phyloP scores from a whole-genome alignment of 2,113 vertebrate species.

The Lamprologus sp. region DNA sequence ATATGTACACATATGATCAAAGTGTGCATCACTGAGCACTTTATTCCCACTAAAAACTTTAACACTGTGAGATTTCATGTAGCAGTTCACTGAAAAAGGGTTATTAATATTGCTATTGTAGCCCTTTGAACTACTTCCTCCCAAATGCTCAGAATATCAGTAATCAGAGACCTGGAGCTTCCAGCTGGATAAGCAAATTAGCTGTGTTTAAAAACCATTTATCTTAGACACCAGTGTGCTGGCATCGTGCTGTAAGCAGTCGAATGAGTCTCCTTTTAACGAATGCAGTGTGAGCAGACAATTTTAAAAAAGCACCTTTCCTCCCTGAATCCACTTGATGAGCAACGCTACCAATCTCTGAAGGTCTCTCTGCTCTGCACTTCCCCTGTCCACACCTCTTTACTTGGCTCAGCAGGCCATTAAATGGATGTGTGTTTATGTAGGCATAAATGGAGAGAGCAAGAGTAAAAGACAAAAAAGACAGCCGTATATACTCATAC shows the following conservation, averaged over 20 bases:
- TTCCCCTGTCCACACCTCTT: constrained; percentile 36
- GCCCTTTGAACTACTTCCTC: neutral
- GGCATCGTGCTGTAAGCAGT: neutral
- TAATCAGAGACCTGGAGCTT: neutral
- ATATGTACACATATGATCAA: neutral
- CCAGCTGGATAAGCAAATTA: constrained; percentile 3
- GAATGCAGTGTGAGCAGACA: neutral
- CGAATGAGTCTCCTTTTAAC: neutral
- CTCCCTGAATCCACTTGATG: neutral
- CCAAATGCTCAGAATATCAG: neutral
- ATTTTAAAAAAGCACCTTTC: neutral
- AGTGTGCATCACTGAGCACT: neutral
- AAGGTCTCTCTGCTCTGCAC: neutral
- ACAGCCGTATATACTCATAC: neutral
- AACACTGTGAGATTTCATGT: neutral
- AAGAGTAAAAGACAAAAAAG: neutral
- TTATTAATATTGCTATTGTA: neutral
- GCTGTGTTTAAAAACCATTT: neutral
- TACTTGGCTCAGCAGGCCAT: neutral
- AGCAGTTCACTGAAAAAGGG: neutral
- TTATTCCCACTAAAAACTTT: neutral
- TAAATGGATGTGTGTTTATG: neutral
- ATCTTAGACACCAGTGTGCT: neutral
- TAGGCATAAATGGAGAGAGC: neutral
- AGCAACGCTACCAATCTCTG: constrained; percentile 3